Conservation (phyloP, 2,797 vertebrate species). For the Cirrhinus mrigala region DNA sequence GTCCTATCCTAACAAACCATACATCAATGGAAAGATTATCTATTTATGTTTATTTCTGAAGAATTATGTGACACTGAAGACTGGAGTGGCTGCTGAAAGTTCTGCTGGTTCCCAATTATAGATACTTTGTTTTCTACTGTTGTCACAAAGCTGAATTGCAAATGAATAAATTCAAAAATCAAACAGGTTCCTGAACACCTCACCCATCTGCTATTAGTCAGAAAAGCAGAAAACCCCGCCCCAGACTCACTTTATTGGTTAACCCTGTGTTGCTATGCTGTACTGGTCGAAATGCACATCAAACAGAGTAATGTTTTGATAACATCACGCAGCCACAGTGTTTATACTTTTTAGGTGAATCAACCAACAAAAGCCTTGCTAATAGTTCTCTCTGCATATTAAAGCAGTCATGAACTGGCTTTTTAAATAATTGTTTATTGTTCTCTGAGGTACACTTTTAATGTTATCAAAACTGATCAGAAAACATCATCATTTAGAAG, state of each 20-base stretch:
- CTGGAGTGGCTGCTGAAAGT: not conserved
- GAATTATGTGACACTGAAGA: not conserved
- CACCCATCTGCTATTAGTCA: not conserved
- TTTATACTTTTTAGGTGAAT: not conserved
- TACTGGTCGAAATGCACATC: not conserved
- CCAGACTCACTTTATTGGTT: not conserved
- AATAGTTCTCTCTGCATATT: not conserved
- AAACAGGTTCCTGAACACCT: not conserved
- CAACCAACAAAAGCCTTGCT: not conserved
- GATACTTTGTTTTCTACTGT: not conserved
- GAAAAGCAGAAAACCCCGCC: not conserved
- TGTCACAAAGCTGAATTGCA: not conserved
- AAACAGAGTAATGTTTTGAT: slow-evolving; percentile 8
- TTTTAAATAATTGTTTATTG: too few relatives aligned
- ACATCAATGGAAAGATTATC: too few relatives aligned
- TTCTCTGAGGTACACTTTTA: too few relatives aligned
- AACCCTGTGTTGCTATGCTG: not conserved
- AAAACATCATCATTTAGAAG: too few relatives aligned
- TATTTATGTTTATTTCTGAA: not conserved
- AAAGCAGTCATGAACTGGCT: not conserved
- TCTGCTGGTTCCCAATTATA: not conserved
- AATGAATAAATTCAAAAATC: not conserved
- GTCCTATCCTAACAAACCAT: too few relatives aligned
- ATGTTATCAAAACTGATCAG: too few relatives aligned
- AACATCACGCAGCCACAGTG: not conserved